A percentile compares a stretch with the other conserved stretches of the same genome.
These are phyloP conservation scores for Caenorhabditis zanzibari DNA, from an alignment of 2,888 invertebrate species.

Conservation along the genomic window DNA sequence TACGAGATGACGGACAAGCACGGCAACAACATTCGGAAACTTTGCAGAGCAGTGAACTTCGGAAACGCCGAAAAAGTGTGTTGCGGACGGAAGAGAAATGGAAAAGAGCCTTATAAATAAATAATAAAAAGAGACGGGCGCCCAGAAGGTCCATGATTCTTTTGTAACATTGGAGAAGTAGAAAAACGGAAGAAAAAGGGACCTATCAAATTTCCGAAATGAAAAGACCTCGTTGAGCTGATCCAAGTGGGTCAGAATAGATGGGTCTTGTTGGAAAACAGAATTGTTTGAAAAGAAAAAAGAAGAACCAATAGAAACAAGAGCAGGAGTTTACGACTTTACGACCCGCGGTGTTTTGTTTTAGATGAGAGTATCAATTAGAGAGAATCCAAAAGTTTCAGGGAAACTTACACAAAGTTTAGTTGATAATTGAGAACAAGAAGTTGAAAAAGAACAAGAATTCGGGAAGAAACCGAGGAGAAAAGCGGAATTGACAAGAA, in stretches of 20 bases:
- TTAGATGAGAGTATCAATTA: slow-evolving; percentile 14
- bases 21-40: slow-evolving; percentile 6
- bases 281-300: not conserved
- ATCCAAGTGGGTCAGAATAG: slow-evolving; percentile 21
- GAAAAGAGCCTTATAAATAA: slow-evolving; percentile 43
- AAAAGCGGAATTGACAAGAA: not conserved
- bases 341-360: slow-evolving; percentile 35
- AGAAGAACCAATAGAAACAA: not conserved
- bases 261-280: not conserved
- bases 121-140: slow-evolving; percentile 47
- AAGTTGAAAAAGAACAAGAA: not conserved
- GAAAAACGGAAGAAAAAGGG: slow-evolving; percentile 12
- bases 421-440: slow-evolving; percentile 32
- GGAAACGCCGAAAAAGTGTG: slow-evolving; percentile 36
- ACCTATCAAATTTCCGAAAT: slow-evolving; percentile 45
- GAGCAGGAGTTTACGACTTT: slow-evolving; percentile 20
- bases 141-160: slow-evolving; percentile 31
- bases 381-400: not conserved
- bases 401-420: slow-evolving; percentile 15
- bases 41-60: slow-evolving; percentile 53
- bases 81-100: slow-evolving; percentile 2
- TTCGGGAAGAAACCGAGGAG: slow-evolving; percentile 23
- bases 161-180: slow-evolving; percentile 37
- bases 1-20: not conserved
- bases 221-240: slow-evolving; percentile 22